phyloP scores from a whole-genome alignment of 2,888 invertebrate genomes.

The Diaphora mendica region DNA sequence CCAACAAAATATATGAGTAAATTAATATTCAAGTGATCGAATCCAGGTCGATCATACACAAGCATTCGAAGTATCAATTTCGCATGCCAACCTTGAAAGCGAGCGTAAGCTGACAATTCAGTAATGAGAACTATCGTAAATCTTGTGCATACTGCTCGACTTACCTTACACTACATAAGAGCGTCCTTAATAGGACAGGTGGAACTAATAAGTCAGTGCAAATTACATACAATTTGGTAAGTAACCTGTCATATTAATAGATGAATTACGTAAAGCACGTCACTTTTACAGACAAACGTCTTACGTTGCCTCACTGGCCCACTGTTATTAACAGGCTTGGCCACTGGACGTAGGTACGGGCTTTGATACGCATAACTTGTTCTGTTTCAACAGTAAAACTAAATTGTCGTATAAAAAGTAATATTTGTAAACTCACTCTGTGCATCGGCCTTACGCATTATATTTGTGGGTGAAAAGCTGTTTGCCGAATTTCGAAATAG shows the following conservation, averaged over 20 bases:
- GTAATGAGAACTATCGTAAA: constrained; percentile 55
- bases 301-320: constrained; percentile 65
- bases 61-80: constrained; percentile 71
- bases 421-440: constrained; percentile 60
- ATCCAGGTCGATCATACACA: constrained; percentile 67
- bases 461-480: constrained; percentile 22
- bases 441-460: constrained; percentile 48
- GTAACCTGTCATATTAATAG: constrained; percentile 71
- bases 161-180: constrained; percentile 64
- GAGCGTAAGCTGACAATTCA: constrained; percentile 69
- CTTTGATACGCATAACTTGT: constrained; percentile 65
- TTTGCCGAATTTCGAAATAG: constrained; percentile 25
- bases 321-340: constrained; percentile 61
- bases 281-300: constrained; percentile 61
- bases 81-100: constrained; percentile 74
- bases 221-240: constrained; percentile 65
- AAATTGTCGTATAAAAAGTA: constrained; percentile 64
- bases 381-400: constrained; percentile 64
- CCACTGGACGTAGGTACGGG: constrained; percentile 57
- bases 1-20: constrained; percentile 55
- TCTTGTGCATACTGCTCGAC: constrained; percentile 48
- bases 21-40: constrained; percentile 54
- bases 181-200: constrained; percentile 78
- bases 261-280: constrained; percentile 75
- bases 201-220: constrained; percentile 72